phyloP scores from a whole-genome alignment of 2,797 vertebrate species.

The Rhynchotus rufescens region DNA sequence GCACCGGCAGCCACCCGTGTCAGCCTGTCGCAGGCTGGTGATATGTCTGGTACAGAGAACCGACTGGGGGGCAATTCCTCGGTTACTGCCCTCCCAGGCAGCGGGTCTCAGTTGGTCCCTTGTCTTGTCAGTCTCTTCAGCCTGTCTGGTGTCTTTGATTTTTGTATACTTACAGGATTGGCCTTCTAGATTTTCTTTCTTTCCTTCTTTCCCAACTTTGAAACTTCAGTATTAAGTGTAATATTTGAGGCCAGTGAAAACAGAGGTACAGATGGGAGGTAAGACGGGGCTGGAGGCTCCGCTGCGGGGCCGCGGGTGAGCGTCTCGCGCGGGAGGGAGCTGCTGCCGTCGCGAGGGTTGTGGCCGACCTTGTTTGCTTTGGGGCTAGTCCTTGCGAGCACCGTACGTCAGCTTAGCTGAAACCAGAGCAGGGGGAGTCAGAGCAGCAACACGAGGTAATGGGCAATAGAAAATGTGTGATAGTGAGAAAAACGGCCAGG shows the following conservation, averaged over 20 bases:
- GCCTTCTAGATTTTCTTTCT: not conserved
- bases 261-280: not conserved
- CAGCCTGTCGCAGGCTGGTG: not conserved
- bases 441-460: not conserved
- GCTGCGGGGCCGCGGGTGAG: not conserved
- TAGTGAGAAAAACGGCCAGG: not conserved
- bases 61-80: not conserved
- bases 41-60: not conserved
- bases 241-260: not conserved
- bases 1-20: not conserved
- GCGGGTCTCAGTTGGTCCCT: not conserved
- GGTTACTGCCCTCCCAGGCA: not conserved
- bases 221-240: not conserved
- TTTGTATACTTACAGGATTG: not conserved
- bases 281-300: not conserved
- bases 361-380: not conserved
- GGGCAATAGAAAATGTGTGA: not conserved
- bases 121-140: not conserved
- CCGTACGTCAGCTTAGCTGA: constrained; percentile 14
- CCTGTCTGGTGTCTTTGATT: not conserved
- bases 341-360: not conserved
- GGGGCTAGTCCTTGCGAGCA: not conserved
- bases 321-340: not conserved
- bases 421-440: constrained; percentile 10
- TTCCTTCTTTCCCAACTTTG: not conserved